Base-by-base conservation (phyloP, 2,113 vertebrate genomes). In the Cranoglanis bouderius region DNA sequence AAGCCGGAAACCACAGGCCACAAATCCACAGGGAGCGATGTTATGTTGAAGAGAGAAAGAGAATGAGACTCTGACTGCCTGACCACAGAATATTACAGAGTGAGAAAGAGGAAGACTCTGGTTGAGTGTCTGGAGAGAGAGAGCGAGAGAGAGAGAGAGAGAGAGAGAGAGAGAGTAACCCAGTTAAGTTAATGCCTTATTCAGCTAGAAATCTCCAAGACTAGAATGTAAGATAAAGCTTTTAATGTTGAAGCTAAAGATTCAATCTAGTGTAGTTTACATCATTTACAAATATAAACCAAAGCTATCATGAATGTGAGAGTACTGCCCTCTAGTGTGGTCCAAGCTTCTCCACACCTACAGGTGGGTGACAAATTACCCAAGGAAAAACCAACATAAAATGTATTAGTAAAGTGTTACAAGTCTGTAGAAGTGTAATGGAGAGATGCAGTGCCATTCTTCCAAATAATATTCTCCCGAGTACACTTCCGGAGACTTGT, bases 281-380 rank as follows among this genome's bases (percentile, higher is more conserved):
- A 59, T 59, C 7, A 0, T 78, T 43, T 43, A 46, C 46, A 46
- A 13, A 46, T 38, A 3, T 2, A 10, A 26, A 43, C 12, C 40
- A 6, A 19, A 26, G 72, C 29, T 12, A 16, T 26, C 3, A 82
- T 74, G 18, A 7, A 88, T 92, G 90, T 90, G 84, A 92, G 92
- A 89, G 87, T 92, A 92, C 91, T 93, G 93, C 93, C 93, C 93
- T 94, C 91, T 93, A 93, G 94, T 93, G 93, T 90, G 12, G 19
- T 14, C 74, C 10, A 4, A 29, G 10, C 40, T 5, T 46, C 74
- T 29, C 74, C 24, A 77, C 40, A 46, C 40, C 74, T 46, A 26
- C 40, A 75, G 38, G 38, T 40, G 32, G 35, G 35, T 38, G 18
- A 40, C 18, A 38, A 70, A 70, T 35, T 16, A 70, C 65, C 26